Evolutionary conservation across 2,888 invertebrate genomes (phyloP).

Genomic region (Pinctada fucata): DNA sequence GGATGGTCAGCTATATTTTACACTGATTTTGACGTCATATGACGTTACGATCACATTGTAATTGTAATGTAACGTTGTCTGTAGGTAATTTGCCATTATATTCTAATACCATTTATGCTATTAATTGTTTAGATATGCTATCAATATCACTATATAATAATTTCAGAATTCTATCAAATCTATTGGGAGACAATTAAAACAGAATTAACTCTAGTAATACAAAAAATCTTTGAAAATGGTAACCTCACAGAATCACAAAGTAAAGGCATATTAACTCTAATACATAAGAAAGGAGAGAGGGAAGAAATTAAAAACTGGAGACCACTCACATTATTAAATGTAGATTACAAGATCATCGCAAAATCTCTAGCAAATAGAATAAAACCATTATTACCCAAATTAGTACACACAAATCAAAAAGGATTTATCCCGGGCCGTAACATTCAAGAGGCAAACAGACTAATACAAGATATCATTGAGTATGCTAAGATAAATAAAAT

Average conservation of each 20-base stretch:
- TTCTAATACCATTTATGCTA: no score
- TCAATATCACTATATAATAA: no score
- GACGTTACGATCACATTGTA: no score
- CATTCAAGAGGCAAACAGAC: conserved; percentile 3
- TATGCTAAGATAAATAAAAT: conserved; percentile 7
- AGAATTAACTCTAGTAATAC: conserved; percentile 5
- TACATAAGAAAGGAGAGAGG: conserved; percentile 14
- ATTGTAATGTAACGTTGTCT: no score
- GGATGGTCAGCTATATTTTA: no score
- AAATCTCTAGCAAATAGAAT: neutral
- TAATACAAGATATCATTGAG: conserved; percentile 9
- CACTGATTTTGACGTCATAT: no score
- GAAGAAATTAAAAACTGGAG: conserved; percentile 16
- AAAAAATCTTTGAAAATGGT: no score
- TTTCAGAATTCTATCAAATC: neutral
- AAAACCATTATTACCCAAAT: neutral
- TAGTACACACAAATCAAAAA: conserved; percentile 21
- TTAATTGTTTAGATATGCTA: no score
- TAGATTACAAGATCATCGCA: conserved; percentile 22
- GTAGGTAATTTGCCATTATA: no score
- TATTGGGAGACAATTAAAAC: conserved; percentile 4
- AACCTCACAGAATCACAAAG: no score
- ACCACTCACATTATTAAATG: conserved; percentile 13
- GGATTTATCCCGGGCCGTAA: conserved; percentile 6
- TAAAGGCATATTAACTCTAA: neutral